Evolutionary conservation across 2,888 invertebrate species (phyloP), one percentile per base, ranked within the genome.

Genomic region (Gastrophysa polygoni): DNA sequence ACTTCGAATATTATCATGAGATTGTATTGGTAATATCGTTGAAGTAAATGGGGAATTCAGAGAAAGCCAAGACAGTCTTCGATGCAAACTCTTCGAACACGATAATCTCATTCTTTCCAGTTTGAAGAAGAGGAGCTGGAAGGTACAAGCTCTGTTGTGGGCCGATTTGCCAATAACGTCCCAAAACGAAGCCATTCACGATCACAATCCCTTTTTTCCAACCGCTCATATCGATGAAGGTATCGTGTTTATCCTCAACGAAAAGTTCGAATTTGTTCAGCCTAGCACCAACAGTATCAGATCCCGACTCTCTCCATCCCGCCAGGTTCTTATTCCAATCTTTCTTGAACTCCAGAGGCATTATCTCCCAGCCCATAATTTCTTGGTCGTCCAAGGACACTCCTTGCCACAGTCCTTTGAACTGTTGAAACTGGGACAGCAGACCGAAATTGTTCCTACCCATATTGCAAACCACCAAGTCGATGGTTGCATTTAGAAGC

Each of bases 141-240:
- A 95, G 83, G 79, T 93, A 96, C 0, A 95, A 82, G 0, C 92
- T 92, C 63, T 90, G 84, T 79, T 93, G 92, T 0, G 96, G 96
- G 0, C 96, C 95, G 20, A 86, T 84, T 0, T 84, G 75, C 0
- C 89, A 88, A 80, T 95, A 94, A 46, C 95, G 85, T 0, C 95
- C 95, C 21, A 96, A 83, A 77, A 95, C 93, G 75, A 91, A 87
- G 0, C 91, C 92, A 77, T 96, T 96, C 1, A 96, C 82, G 80
- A 92, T 91, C 0, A 91, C 88, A 63, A 91, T 86, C 1, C 95
- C 96, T 84, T 95, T 95, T 59, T 87, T 88, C 96, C 95, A 96
- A 16, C 87, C 88, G 48, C 85, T 83, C 70, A 92, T 88, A 73
- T 91, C 89, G 11, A 95, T 75, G 76, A 88, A 95, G 0, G 93